phyloP scores from a whole-genome alignment of 2,113 vertebrate genomes.

The Gobiocypris rarus region DNA sequence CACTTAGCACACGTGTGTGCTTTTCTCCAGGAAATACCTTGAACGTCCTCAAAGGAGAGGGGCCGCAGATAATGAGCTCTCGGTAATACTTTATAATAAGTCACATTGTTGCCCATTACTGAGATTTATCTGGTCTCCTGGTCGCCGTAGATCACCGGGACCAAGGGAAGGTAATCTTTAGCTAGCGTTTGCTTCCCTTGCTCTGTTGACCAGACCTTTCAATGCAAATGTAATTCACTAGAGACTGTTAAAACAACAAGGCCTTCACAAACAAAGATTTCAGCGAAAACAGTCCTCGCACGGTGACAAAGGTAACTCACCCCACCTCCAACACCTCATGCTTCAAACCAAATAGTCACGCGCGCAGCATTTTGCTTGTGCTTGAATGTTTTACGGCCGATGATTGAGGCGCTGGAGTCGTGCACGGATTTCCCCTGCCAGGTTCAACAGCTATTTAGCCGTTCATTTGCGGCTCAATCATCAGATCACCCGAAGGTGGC shows the following conservation, averaged over 20 bases:
- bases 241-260: constrained; percentile 69
- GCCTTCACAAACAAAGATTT: constrained; percentile 71
- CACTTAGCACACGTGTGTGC: constrained; percentile 5
- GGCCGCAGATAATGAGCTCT: constrained; percentile 68
- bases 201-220: constrained; percentile 73
- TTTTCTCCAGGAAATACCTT: constrained; percentile 38
- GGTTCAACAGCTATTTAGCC: constrained; percentile 70
- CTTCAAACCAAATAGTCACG: constrained; percentile 72
- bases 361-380: constrained; percentile 67
- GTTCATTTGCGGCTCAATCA: constrained; percentile 70
- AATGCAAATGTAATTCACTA: constrained; percentile 71
- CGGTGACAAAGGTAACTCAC: constrained; percentile 69
- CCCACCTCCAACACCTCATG: constrained; percentile 40
- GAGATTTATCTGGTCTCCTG: constrained; percentile 71
- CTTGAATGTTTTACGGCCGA: constrained; percentile 72
- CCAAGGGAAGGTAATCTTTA: constrained; percentile 68
- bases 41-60: constrained; percentile 64
- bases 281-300: constrained; percentile 54
- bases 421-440: constrained; percentile 57
- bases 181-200: constrained; percentile 69
- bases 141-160: constrained; percentile 70
- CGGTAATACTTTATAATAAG: constrained; percentile 71
- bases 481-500: constrained; percentile 68
- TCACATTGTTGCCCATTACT: constrained; percentile 73
- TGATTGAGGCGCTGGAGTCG: constrained; percentile 71